Evolutionary conservation across 2,797 vertebrate species (phyloP).

Genomic region (Limnodromus scolopaceus): DNA sequence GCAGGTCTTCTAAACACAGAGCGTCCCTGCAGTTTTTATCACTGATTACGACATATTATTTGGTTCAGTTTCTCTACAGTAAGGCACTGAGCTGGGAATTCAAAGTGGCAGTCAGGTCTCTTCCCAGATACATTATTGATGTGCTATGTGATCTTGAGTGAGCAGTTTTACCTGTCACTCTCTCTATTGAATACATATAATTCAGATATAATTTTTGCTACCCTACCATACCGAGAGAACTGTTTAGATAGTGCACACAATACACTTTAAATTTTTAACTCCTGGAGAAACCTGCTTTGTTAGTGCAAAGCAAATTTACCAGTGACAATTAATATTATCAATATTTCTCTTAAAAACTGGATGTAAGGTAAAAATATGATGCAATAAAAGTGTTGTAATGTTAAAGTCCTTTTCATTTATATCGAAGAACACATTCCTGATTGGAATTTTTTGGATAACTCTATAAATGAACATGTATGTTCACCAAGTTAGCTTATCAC

Average conservation of each 20-base stretch:
- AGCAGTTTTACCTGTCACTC: not conserved
- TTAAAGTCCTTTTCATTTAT: not conserved
- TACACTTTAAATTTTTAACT: slow-evolving; percentile 7
- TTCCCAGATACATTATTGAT: not conserved
- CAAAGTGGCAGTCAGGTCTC: not conserved
- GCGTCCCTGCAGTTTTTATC: not conserved
- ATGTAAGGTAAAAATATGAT: not conserved
- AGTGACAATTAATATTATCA: not conserved
- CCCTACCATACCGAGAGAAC: not conserved
- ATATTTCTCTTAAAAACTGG: not conserved
- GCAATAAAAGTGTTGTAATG: not conserved
- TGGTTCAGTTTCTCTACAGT: not conserved
- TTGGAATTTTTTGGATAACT: not conserved
- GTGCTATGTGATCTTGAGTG: not conserved
- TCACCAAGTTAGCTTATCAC: not conserved
- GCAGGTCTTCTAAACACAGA: not conserved
- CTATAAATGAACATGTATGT: not conserved
- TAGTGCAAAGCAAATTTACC: not conserved
- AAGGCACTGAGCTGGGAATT: not conserved
- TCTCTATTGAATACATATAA: not conserved
- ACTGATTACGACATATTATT: not conserved
- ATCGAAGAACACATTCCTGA: not conserved
- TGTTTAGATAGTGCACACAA: not conserved
- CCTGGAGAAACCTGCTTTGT: not conserved
- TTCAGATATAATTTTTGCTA: not conserved